Evolutionary conservation across 2,888 invertebrate species (phyloP).

Genomic region (Microchrysa polita): DNA sequence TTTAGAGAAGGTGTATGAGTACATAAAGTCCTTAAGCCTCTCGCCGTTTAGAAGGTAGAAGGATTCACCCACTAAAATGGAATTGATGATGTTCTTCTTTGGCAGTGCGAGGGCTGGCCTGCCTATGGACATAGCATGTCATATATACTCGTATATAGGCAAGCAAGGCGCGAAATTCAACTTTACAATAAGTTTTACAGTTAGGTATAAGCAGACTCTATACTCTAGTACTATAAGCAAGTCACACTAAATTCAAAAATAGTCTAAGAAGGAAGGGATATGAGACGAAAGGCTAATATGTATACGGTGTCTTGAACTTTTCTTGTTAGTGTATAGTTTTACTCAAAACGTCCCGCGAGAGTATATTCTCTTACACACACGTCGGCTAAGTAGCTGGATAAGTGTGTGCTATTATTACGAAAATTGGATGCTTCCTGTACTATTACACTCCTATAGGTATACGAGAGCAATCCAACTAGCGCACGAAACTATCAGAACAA

Average conservation of each 20-base stretch:
- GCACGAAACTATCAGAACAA: background rate
- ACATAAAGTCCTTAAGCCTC: slow-evolving; percentile 28
- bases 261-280: too few species aligned
- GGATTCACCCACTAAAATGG: background rate
- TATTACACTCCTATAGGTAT: background rate
- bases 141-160: too few species aligned
- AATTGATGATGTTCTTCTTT: background rate
- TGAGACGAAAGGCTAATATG: background rate
- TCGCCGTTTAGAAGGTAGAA: background rate
- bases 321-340: slow-evolving; percentile 31
- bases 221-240: too few species aligned
- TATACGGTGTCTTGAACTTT: background rate
- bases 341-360: background rate
- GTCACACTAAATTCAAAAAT: background rate
- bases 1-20: slow-evolving; percentile 8
- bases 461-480: background rate
- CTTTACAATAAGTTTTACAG: slow-evolving; percentile 13
- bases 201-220: too few species aligned
- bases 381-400: slow-evolving; percentile 25
- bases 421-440: slow-evolving; percentile 26
- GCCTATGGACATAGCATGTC: background rate
- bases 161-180: slow-evolving; percentile 3
- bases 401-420: slow-evolving; percentile 25
- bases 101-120: background rate
- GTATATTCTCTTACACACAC: background rate